These are phyloP conservation scores for Dryobotodes eremita DNA, from an alignment of 2,888 invertebrate genomes.

Conservation along the genomic window DNA sequence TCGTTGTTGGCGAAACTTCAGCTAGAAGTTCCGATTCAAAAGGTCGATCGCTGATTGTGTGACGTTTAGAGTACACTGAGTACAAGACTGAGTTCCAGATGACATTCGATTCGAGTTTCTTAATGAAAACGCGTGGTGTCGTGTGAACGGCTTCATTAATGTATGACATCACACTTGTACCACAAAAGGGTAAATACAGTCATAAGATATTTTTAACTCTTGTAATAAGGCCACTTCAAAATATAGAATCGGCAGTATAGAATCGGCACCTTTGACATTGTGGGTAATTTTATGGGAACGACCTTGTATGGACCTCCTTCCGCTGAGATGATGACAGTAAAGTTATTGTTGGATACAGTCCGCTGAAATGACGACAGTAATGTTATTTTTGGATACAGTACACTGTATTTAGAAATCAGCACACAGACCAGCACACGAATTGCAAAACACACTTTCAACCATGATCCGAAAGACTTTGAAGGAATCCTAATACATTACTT, in stretches of 20 bases:
- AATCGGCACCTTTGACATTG: neutral
- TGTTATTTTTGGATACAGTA: neutral
- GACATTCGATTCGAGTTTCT: conserved; percentile 5
- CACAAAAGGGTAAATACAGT: neutral
- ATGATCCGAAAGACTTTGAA: neutral
- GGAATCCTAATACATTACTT: neutral
- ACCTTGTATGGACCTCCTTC: neutral
- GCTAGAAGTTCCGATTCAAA: conserved; percentile 32
- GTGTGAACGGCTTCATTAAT: conserved; percentile 1
- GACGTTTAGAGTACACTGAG: neutral
- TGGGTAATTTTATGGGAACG: neutral
- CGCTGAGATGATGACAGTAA: neutral
- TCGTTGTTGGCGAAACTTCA: conserved; percentile 29
- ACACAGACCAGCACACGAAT: neutral
- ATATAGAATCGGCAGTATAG: no score
- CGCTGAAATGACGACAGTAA: neutral
- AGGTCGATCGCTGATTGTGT: conserved; percentile 26
- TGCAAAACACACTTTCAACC: neutral
- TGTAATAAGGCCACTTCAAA: neutral
- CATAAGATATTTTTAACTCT: neutral
- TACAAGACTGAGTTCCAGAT: conserved; percentile 5
- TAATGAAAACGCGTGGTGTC: conserved; percentile 27
- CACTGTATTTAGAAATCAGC: neutral
- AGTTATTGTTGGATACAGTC: no score
- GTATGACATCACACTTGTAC: neutral